Base-by-base conservation (phyloP, 2,888 invertebrate species). In the Trachelus stipa region DNA sequence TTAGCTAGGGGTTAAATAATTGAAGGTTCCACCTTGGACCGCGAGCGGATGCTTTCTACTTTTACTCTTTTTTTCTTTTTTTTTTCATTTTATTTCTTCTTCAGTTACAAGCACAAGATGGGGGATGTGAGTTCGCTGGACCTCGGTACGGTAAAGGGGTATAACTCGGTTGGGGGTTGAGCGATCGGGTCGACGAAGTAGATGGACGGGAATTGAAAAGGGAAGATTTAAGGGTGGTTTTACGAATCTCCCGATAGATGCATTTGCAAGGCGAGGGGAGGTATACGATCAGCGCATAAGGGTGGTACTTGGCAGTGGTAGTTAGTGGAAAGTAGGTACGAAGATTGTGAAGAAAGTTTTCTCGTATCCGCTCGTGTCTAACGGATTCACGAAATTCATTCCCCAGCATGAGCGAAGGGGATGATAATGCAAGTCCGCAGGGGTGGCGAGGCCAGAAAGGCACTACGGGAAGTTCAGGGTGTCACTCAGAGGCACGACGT, bases 361-460 rank as follows among this genome's bases (percentile, higher is more conserved):
- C 23, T 23, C 23, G 56, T 9, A 9, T 56, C 23, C 23, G 68
- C 12, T 31, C 56, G 30, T 37, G 75, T 35, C 76, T 73, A 76
- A 73, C 73, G 76, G 37, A n/a, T 35, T 73, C 37, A 35, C 73
- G 31, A 73, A 56, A 69, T 56, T 75, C 37, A n/a, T 40, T 31
- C n/a, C 56, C 37, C 73, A 34, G 79, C 31, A 37, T 15, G 77
- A 75, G 79, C 78, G 81, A 81, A 81, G 83, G 71, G 84, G 83
- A 85, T 84, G 86, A 84, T 85, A 85, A 86, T 86, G 86, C 83
- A 83, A 84, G 84, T 84, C 81, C 84, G 81, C 83, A 85, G 85
- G 77, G 78, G 79, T 81, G 81, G 82, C 83, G 82, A 80, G 82
- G 23, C 56, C 23, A 56, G 56, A 56, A 56, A 56, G 83, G 84